A percentile compares a stretch with the other conserved stretches of the same genome.
phyloP scores from a whole-genome alignment of 2,888 invertebrate genomes.

The Xiphydria camelus region DNA sequence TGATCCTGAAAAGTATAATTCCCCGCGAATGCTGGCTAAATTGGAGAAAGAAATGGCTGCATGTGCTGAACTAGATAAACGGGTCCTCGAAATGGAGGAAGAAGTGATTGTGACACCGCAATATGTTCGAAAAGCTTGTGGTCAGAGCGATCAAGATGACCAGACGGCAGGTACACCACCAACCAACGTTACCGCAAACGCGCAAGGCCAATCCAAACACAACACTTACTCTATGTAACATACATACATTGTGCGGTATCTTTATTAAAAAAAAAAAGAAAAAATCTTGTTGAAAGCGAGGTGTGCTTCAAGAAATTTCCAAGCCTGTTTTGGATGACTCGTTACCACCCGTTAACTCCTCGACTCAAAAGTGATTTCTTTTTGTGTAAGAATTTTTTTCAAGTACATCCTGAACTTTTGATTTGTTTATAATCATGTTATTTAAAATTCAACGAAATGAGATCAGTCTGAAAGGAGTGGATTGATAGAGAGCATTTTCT shows the following conservation, averaged over 20 bases:
- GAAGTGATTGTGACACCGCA: conserved; percentile 91
- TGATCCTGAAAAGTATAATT: conserved; percentile 93
- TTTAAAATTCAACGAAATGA: too few species aligned
- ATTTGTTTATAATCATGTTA: too few species aligned
- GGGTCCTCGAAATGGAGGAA: conserved; percentile 91
- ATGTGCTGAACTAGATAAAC: conserved; percentile 86
- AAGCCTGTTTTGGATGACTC: conserved; percentile 27
- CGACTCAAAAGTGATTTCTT: too few species aligned
- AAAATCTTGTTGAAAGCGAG: conserved; percentile 26
- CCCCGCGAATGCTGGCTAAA: conserved; percentile 82
- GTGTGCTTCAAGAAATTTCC: conserved; percentile 14
- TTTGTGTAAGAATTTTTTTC: too few species aligned
- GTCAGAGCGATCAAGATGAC: conserved; percentile 54
- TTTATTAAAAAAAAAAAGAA: conserved; percentile 38
- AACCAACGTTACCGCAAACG: conserved; percentile 47
- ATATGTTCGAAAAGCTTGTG: conserved; percentile 65
- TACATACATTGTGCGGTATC: conserved; percentile 41
- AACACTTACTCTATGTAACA: conserved; percentile 56
- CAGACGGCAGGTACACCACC: conserved; percentile 45
- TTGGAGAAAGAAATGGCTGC: conserved; percentile 84
- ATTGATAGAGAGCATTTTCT: too few species aligned
- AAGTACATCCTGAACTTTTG: too few species aligned
- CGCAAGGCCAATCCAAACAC: conserved; percentile 52
- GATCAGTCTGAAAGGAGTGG: too few species aligned
- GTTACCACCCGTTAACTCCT: too few species aligned